Base-by-base conservation (phyloP, 2,797 vertebrate species). In the Esox masquinongy region DNA sequence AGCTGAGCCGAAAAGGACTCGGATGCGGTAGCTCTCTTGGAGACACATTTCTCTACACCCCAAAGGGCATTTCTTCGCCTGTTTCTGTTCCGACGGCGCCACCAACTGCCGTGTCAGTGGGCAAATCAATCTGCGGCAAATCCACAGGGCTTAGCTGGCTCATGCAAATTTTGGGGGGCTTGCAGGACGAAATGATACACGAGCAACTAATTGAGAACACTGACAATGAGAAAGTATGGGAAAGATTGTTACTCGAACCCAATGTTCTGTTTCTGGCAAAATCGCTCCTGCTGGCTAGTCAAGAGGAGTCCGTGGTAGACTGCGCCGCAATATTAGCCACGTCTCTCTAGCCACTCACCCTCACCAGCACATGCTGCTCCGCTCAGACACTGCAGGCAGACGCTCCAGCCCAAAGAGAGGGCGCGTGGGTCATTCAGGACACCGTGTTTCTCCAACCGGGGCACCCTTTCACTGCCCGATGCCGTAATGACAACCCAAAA, bases 81-180 rank as follows among this genome's bases (percentile, higher is more conserved):
- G 11, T 63, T 74, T 34, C 5, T 70, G 11, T 74, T 79, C 9
- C 0, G 73, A 12, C 67, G 50, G 29, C 53, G 56, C 2, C 51
- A 22, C 6, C 77, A 74, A 2, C 72, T 26, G 12, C 67, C 66
- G 8, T 53, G 77, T 64, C 72, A 78, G 50, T 78, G 36, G 12
- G 53, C 70, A 9, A 22, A 72, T 3, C 56, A 76, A 31, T 70
- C 5, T 14, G 51, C 72, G 31, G 51, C 56, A n/a, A 17, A 63
- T n/a, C 29, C 72, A 22, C 6, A 24, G 51, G 71, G 49, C 6
- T 29, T 77, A 36, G 50, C 31, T 11, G 22, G 63, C 17, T 61
- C 6, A 4, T 70, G 66, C 22, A 70, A 64, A 6, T 74, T n/a
- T 78, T 29, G 34, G 72, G 2, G 56, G 36, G 11, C 26, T 70